Evolutionary conservation across 2,113 vertebrate species (phyloP), one percentile per base, ranked within the genome.

Genomic region (Campylomormyrus tamandua): DNA sequence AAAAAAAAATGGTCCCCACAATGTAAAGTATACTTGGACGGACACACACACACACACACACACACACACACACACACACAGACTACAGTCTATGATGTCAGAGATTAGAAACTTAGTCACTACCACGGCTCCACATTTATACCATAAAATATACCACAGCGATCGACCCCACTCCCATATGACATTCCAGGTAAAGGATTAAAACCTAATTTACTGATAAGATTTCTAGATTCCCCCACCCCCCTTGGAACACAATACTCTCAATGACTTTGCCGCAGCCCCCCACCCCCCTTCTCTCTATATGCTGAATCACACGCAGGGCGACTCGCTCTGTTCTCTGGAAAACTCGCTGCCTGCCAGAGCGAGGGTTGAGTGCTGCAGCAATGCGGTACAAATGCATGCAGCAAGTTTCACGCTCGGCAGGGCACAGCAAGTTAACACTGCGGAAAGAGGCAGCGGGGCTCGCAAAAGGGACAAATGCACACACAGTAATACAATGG

Each of bases 331-430:
- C 53, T 19, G 17, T 21, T 50, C 53, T 46, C 35, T 4, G 83
- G 45, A 84, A 84, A n/a, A 48, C 52, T 62, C 87, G 5, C 87
- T 7, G 35, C 56, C 49, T 19, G 7, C 35, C 35, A 35, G 56
- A 66, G 39, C 24, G 53, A 8, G 56, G 53, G 49, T 1, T 13
- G 21, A 66, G 17, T 39, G 35, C 87, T 88, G 53, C 87, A 66
- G 87, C 87, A 88, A 88, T 88, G 87, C 87, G 87, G 87, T 88
- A 88, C 49, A 49, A 87, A 66, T 53, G 58, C 87, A 58, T 88
- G 49, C 87, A 45, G 53, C 17, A 66, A 35, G 53, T 88, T 58
- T 88, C 31, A 31, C 31, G 24, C 15, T 58, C 19, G 10, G 49
- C 49, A 21, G 17, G 35, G 42, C 56, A 45, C 35, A 42, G n/a